These are phyloP conservation scores for Oenanthe melanoleuca DNA, from an alignment of 2,113 vertebrate species.

Conservation along the genomic window DNA sequence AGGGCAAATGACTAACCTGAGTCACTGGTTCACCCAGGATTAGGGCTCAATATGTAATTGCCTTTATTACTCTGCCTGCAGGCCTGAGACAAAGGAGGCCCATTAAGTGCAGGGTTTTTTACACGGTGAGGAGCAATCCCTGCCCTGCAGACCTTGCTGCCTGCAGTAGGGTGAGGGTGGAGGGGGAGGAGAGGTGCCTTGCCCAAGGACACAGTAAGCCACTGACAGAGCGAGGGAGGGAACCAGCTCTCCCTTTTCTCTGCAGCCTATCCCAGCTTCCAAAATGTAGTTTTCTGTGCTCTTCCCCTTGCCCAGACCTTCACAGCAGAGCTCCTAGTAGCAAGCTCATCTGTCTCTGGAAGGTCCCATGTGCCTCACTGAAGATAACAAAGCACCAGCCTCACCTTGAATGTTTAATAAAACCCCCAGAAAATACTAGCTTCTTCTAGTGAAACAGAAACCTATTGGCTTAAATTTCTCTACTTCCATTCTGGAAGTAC, in stretches of 20 bases:
- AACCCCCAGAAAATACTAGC: background rate
- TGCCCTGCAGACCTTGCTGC: slow-evolving; percentile 54
- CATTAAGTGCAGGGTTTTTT: slow-evolving; percentile 5
- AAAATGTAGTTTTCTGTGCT: background rate
- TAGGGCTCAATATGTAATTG: slow-evolving; percentile 61
- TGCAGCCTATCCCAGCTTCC: background rate
- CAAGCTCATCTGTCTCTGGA: background rate
- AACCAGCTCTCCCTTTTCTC: background rate
- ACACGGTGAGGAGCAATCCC: slow-evolving; percentile 22
- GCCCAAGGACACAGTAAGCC: background rate
- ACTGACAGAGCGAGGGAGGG: background rate
- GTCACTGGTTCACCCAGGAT: slow-evolving; percentile 48
- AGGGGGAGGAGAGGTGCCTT: slow-evolving; percentile 16
- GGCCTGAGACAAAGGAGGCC: slow-evolving; percentile 45
- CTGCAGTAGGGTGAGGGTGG: slow-evolving; percentile 47
- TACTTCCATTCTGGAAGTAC: background rate
- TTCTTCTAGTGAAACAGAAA: background rate
- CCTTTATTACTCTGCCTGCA: slow-evolving; percentile 57
- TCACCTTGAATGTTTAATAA: background rate
- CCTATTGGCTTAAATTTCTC: background rate
- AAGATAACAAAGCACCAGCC: background rate
- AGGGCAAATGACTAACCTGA: slow-evolving; percentile 38
- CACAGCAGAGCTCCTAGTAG: background rate
- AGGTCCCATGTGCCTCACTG: background rate
- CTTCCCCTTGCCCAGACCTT: background rate